Percentiles rank a stretch among this genome's conserved stretches.
phyloP scores from a whole-genome alignment of 1,140 invertebrate species.

The Proctacanthus coquilletti region DNA sequence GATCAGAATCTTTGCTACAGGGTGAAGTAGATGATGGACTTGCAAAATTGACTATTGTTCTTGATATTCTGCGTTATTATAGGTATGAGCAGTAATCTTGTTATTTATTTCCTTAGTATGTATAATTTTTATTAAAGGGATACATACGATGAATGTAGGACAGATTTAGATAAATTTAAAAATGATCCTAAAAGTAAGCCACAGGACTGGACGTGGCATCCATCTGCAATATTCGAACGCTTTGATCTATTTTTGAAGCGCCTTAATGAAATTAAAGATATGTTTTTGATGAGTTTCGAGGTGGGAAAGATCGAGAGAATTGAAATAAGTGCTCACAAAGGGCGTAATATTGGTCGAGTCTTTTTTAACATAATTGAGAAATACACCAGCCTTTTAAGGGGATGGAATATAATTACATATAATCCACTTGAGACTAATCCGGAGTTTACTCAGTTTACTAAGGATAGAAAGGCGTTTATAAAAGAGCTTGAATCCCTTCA shows the following conservation, averaged over 20 bases:
- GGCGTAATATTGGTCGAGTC: slow-evolving; percentile 38
- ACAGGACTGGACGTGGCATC: slow-evolving; percentile 50
- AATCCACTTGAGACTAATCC: slow-evolving; percentile 35
- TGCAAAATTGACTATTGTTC: slow-evolving; percentile 26
- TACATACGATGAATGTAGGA: slow-evolving; percentile 36
- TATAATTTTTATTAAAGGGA: slow-evolving; percentile 18
- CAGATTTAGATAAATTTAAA: slow-evolving; percentile 32
- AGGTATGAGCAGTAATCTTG: slow-evolving; percentile 23
- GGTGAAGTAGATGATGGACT: slow-evolving; percentile 43
- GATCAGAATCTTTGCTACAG: slow-evolving; percentile 45
- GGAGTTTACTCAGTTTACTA: slow-evolving; percentile 37
- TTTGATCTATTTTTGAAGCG: slow-evolving; percentile 45
- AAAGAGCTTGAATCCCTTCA: slow-evolving; percentile 42
- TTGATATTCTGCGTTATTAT: slow-evolving; percentile 30
- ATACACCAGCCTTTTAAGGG: slow-evolving; percentile 47
- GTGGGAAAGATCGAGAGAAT: slow-evolving; percentile 69
- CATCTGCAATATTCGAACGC: slow-evolving; percentile 45
- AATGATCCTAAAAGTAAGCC: slow-evolving; percentile 23
- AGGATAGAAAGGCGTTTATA: slow-evolving; percentile 39
- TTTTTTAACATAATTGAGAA: slow-evolving; percentile 41
- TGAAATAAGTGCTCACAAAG: slow-evolving; percentile 57
- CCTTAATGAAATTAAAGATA: slow-evolving; percentile 33
- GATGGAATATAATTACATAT: slow-evolving; percentile 43
- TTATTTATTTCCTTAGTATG: no score
- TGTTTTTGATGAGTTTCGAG: slow-evolving; percentile 53